phyloP scores from a whole-genome alignment of 1,140 invertebrate species.

The Zaprionus lachaisei region DNA sequence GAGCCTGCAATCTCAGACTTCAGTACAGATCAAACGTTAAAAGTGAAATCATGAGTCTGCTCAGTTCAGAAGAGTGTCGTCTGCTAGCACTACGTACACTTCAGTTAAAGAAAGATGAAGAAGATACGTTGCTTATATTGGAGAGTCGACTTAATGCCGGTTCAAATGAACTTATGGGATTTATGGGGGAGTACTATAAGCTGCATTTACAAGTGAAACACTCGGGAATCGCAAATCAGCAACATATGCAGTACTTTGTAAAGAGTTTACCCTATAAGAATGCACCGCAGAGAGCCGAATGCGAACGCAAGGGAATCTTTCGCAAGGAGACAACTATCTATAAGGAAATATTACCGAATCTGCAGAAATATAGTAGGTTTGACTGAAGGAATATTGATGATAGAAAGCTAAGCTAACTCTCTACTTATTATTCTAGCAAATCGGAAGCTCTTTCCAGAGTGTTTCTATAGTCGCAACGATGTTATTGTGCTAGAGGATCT shows the following conservation, averaged over 20 bases:
- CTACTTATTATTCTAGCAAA: slow-evolving; percentile 19
- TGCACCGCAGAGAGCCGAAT: slow-evolving; percentile 61
- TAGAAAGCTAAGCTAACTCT: neutral
- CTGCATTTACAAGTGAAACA: slow-evolving; percentile 41
- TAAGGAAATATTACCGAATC: slow-evolving; percentile 55
- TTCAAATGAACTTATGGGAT: slow-evolving; percentile 66
- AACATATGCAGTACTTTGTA: slow-evolving; percentile 62
- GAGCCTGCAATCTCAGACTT: neutral
- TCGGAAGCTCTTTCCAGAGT: slow-evolving; percentile 60
- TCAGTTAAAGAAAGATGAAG: slow-evolving; percentile 23
- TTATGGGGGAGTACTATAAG: slow-evolving; percentile 80
- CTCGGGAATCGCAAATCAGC: neutral
- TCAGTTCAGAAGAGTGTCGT: slow-evolving; percentile 54
- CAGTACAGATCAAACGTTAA: slow-evolving; percentile 2
- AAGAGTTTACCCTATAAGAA: slow-evolving; percentile 69
- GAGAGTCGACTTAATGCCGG: slow-evolving; percentile 37
- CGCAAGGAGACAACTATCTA: slow-evolving; percentile 63
- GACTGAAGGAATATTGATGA: neutral
- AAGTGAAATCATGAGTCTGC: slow-evolving; percentile 47
- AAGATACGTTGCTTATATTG: slow-evolving; percentile 40
- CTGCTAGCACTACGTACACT: slow-evolving; percentile 53
- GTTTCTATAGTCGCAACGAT: slow-evolving; percentile 66
- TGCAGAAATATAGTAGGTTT: slow-evolving; percentile 70
- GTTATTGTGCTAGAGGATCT: slow-evolving; percentile 84
- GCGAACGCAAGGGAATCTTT: slow-evolving; percentile 75